A percentile compares a stretch with the other conserved stretches of the same genome.
Evolutionary conservation across 2,888 invertebrate genomes (phyloP).

Genomic region (Archips xylosteana): DNA sequence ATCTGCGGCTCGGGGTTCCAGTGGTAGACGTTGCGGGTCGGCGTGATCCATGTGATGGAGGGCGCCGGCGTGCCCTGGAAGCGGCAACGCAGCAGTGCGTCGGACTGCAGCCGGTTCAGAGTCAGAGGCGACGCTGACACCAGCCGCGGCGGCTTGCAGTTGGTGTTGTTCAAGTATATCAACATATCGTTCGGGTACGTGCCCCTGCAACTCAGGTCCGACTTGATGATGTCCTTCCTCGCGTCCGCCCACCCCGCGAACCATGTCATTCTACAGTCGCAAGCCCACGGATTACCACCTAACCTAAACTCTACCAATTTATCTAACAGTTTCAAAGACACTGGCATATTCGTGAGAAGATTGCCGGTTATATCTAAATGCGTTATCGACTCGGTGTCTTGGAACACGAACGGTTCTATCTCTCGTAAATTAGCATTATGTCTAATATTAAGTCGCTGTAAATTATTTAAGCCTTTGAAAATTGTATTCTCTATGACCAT

Average conservation of each 20-base stretch:
- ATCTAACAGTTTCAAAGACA: constrained; percentile 87
- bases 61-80: constrained; percentile 92
- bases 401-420: constrained; percentile 87
- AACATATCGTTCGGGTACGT: constrained; percentile 90
- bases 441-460: constrained; percentile 86
- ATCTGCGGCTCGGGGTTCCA: constrained; percentile 91
- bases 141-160: constrained; percentile 89
- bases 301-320: constrained; percentile 88
- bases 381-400: constrained; percentile 86
- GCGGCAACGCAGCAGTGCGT: constrained; percentile 91
- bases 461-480: constrained; percentile 86
- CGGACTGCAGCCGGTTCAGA: constrained; percentile 87
- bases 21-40: constrained; percentile 89
- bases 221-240: constrained; percentile 79
- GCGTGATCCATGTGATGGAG: constrained; percentile 94
- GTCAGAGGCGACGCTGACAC: constrained; percentile 86
- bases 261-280: constrained; percentile 95
- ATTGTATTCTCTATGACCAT: constrained; percentile 88
- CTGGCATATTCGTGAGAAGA: constrained; percentile 89
- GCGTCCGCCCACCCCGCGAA: constrained; percentile 84
- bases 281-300: constrained; percentile 92
- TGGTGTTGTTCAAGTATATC: constrained; percentile 88
- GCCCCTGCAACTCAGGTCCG: constrained; percentile 88
- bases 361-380: constrained; percentile 90
- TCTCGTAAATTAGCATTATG: constrained; percentile 86